Conservation (phyloP, 2,888 invertebrate genomes). For the Nomada fabriciana region DNA sequence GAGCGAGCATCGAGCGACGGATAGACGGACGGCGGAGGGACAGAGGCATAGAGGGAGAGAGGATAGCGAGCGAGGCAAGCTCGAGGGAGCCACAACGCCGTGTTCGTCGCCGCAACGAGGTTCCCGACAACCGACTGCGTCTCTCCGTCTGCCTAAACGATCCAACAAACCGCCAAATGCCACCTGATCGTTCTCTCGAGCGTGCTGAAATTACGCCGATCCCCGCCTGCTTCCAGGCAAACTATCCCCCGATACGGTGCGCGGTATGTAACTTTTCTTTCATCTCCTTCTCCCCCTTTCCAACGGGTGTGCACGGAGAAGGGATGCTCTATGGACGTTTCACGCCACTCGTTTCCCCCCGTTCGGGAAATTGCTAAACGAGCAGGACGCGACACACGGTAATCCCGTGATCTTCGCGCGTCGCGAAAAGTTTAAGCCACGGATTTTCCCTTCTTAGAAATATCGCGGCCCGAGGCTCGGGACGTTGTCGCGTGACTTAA, state of each 20-base stretch:
- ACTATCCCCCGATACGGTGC: conserved; percentile 15
- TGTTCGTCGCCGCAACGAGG: conserved; percentile 78
- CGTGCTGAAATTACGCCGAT: conserved; percentile 63
- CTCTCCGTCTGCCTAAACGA: conserved; percentile 72
- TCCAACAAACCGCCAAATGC: conserved; percentile 77
- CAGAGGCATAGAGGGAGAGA: conserved; percentile 54
- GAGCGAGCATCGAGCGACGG: conserved; percentile 30
- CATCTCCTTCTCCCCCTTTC: neutral
- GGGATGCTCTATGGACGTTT: no score
- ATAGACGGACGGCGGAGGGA: conserved; percentile 33
- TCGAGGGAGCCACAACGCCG: conserved; percentile 76
- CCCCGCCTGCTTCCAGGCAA: conserved; percentile 20
- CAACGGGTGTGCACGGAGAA: no score
- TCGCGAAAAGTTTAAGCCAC: conserved; percentile 28
- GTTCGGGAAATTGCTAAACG: neutral
- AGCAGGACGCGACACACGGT: neutral
- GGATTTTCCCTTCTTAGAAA: conserved; percentile 32
- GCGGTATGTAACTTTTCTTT: conserved; percentile 1
- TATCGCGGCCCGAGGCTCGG: conserved; percentile 25
- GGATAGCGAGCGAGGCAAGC: conserved; percentile 48
- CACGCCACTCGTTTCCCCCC: neutral
- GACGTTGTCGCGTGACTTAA: conserved; percentile 64
- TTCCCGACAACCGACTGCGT: conserved; percentile 71
- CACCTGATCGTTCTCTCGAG: conserved; percentile 71
- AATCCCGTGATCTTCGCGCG: conserved; percentile 12